A percentile compares a stretch with the other conserved stretches of the same genome.
phyloP scores from a whole-genome alignment of 1,140 invertebrate species.

The Oryctes rhinoceros region DNA sequence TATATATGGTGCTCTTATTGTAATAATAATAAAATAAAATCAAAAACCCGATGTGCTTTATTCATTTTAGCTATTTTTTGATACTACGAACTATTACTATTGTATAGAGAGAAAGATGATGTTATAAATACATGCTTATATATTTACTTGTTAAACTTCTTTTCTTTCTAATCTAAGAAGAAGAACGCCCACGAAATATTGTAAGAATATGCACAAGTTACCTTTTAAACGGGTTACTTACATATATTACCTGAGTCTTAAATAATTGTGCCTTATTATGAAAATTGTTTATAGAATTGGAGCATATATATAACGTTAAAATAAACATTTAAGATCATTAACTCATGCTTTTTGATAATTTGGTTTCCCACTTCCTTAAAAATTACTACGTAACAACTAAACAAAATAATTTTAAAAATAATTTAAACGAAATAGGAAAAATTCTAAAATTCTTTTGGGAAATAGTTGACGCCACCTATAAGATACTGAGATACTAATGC shows the following conservation, averaged over 20 bases:
- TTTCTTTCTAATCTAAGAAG: constrained; percentile 25
- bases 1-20: constrained; percentile 25
- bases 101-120: constrained; percentile 23
- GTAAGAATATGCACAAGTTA: constrained; percentile 33
- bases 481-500: too few relatives aligned
- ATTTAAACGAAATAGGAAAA: too few relatives aligned
- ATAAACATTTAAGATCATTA: constrained; percentile 43
- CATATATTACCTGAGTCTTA: constrained; percentile 44
- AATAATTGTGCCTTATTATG: constrained; percentile 45
- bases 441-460: too few relatives aligned
- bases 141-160: constrained; percentile 1
- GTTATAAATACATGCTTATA: constrained; percentile 29
- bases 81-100: constrained; percentile 20
- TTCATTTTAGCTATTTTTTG: constrained; percentile 30
- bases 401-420: too few relatives aligned
- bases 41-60: background rate
- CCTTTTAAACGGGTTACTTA: constrained; percentile 42
- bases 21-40: background rate
- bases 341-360: background rate
- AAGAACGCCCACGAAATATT: background rate
- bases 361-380: background rate
- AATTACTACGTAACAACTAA: too few relatives aligned
- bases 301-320: constrained; percentile 45
- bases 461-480: too few relatives aligned
- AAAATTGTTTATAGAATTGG: constrained; percentile 46